These are phyloP conservation scores for Physella acuta DNA, from an alignment of 1,140 invertebrate species.

Conservation along the genomic window DNA sequence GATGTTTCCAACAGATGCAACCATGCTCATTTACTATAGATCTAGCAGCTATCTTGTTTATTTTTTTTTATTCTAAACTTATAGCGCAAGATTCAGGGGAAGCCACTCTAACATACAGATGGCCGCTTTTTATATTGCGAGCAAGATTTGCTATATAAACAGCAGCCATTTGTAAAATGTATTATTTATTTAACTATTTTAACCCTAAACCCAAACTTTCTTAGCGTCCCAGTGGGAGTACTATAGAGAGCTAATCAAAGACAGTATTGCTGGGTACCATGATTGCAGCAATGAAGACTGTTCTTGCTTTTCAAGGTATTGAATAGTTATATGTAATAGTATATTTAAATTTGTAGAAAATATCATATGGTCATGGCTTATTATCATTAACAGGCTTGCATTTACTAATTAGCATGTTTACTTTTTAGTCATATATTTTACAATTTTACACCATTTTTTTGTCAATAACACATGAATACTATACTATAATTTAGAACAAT, in stretches of 20 bases:
- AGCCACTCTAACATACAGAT: no score
- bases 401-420: no score
- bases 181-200: neutral
- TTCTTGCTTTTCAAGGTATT: neutral
- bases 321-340: no score
- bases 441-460: neutral
- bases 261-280: slow-evolving; percentile 1
- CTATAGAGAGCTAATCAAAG: neutral
- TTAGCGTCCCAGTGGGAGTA: neutral
- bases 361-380: no score
- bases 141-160: no score
- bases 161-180: no score
- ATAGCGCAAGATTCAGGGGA: no score
- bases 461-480: neutral
- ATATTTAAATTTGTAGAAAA: no score
- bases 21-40: no score
- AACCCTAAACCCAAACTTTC: neutral
- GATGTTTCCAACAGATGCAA: no score
- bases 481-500: neutral
- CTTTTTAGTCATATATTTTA: neutral
- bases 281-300: neutral
- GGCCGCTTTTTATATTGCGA: no score
- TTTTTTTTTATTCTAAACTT: neutral
- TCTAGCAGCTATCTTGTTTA: neutral
- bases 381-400: no score